Percentiles rank a stretch among this genome's conserved stretches.
These are phyloP conservation scores for Limnothrissa miodon DNA, from an alignment of 2,113 vertebrate genomes.

Conservation along the genomic window DNA sequence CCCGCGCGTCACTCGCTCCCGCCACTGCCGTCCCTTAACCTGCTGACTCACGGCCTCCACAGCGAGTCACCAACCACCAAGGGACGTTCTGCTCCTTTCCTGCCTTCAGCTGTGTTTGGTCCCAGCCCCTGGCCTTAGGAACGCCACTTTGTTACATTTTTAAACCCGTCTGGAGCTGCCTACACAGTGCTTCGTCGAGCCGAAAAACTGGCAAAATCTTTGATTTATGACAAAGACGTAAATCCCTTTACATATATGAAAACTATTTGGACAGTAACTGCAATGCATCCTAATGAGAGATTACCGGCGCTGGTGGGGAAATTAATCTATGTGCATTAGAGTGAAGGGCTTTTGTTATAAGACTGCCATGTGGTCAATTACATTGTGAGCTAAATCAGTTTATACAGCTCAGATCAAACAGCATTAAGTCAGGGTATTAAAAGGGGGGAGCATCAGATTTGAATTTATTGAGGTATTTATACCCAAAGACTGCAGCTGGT, in stretches of 20 bases:
- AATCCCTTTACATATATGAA: conserved; percentile 1
- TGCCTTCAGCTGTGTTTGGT: neutral
- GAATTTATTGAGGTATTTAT: neutral
- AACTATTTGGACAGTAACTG: neutral
- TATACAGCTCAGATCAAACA: neutral
- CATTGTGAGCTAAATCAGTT: neutral
- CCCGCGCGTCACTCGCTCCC: neutral
- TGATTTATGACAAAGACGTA: conserved; percentile 2
- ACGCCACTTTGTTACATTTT: neutral
- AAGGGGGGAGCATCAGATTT: neutral
- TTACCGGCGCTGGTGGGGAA: neutral
- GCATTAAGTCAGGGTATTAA: conserved; percentile 8
- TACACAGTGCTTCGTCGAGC: neutral
- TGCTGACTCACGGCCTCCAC: conserved; percentile 2
- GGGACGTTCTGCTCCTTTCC: neutral
- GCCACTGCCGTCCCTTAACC: neutral
- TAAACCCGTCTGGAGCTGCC: neutral
- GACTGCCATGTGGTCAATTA: neutral
- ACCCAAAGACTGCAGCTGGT: neutral
- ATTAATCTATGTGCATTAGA: neutral
- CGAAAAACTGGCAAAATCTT: neutral
- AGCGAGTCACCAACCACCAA: neutral
- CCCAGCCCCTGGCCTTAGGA: neutral
- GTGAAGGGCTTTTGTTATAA: neutral
- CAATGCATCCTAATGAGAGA: conserved; percentile 7